Evolutionary conservation across 2,888 invertebrate species (phyloP), one percentile per base, ranked within the genome.

Genomic region (Augiades crinisus): DNA sequence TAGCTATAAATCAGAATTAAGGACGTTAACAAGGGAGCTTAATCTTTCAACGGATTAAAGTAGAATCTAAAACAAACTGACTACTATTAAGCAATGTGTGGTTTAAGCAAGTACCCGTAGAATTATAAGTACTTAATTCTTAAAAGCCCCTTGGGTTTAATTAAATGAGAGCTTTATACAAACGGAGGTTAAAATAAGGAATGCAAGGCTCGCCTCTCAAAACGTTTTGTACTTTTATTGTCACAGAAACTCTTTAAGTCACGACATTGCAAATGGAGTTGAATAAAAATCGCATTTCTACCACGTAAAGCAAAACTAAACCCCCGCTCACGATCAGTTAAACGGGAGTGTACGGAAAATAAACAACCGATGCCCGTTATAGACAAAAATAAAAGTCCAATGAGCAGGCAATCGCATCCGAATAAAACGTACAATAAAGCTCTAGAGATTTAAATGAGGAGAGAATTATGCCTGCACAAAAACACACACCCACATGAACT

Each of bases 1-100:
- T 72, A 65, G 73, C 76, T 76, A 87, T 86, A 87, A 88, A 87
- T 88, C 81, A 84, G 77, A 82, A 83, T 84, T 84, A 86, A 80
- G 77, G 71, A 80, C 70, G 70, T 68, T 76, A 76, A 78, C 75
- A 70, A 70, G 70, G 67, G 68, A 68, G 73, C 72, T 76, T 70
- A 73, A 68, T 75, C 74, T 78, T 81, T 80, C 78, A 78, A 78
- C 72, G 68, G 63, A 79, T 84, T 84, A 80, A 81, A 81, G 75
- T 75, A 61, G 69, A 75, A 63, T 70, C 73, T 70, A 83, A 88
- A 88, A 86, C 86, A 88, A 89, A 89, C 84, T 87, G 68, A 56
- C 56, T 52, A 75, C 70, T 71, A 75, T 71, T 46, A 37, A 36
- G 36, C 36, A 30, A 36, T 16, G 50, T 27, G 30, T 44, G 43